Conservation (phyloP, 2,113 vertebrate species). For the Catharus fuscescens region DNA sequence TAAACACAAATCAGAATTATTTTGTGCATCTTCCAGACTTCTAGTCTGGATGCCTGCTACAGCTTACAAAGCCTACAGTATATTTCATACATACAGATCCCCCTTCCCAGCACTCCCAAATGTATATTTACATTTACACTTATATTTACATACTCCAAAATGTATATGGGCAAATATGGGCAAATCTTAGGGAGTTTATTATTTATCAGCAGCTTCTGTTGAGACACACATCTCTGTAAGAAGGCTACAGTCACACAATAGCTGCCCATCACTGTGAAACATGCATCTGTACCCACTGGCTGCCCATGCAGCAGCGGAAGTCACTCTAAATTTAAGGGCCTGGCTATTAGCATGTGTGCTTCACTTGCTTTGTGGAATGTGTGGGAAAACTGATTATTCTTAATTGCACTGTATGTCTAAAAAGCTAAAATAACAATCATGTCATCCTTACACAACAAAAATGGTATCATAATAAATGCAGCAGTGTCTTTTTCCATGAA, state of each 20-base stretch:
- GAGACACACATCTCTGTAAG: background rate
- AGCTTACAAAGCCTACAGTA: background rate
- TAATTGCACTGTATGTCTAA: conserved; percentile 60
- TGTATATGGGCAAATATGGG: background rate
- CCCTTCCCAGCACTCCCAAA: background rate
- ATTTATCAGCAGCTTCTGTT: background rate
- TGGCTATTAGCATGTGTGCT: conserved; percentile 39
- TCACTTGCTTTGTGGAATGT: conserved; percentile 57
- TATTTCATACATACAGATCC: background rate
- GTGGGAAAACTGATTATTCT: conserved; percentile 69
- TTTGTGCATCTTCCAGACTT: background rate
- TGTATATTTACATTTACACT: background rate
- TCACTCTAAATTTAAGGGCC: conserved; percentile 18
- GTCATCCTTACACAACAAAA: conserved; percentile 57
- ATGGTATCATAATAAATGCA: conserved; percentile 54
- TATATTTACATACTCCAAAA: background rate
- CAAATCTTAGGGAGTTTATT: background rate
- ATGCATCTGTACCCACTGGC: background rate
- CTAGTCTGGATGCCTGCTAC: background rate
- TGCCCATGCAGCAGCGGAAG: background rate
- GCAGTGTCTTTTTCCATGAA: conserved; percentile 50
- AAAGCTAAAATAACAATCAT: conserved; percentile 57
- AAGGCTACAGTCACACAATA: background rate
- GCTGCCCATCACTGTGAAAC: background rate
- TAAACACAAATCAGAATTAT: background rate